phyloP scores from a whole-genome alignment of 2,888 invertebrate species.

The Pandemis cinnamomeana region DNA sequence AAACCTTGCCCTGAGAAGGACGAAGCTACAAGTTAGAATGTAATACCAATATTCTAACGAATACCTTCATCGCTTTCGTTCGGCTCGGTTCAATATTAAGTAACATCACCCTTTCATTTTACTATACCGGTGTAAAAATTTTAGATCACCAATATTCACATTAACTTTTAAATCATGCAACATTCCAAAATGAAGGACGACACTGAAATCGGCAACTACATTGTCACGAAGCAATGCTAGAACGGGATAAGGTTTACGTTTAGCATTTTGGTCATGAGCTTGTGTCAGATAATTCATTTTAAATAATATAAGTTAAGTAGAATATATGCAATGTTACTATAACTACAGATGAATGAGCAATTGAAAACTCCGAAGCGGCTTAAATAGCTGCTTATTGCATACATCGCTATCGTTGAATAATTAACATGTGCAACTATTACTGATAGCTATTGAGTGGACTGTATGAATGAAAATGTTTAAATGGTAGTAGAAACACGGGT shows the following conservation, averaged over 20 bases:
- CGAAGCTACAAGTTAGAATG: background rate
- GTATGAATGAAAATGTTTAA: too few relatives aligned
- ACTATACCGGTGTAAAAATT: slow-evolving; percentile 43
- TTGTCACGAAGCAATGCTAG: slow-evolving; percentile 84
- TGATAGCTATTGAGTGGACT: too few relatives aligned
- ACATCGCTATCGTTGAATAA: too few relatives aligned
- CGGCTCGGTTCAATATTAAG: background rate
- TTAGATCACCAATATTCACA: slow-evolving; percentile 55
- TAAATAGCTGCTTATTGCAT: too few relatives aligned
- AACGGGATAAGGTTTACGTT: slow-evolving; percentile 52
- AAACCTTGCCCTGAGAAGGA: background rate
- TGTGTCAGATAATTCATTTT: slow-evolving; percentile 36
- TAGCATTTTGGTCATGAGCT: slow-evolving; percentile 54
- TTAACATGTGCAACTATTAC: too few relatives aligned
- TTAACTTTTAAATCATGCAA: slow-evolving; percentile 75
- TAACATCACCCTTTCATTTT: slow-evolving; percentile 17
- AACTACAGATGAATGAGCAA: too few relatives aligned
- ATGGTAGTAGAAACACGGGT: too few relatives aligned
- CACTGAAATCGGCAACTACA: slow-evolving; percentile 82
- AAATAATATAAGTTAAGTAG: too few relatives aligned
- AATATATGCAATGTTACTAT: too few relatives aligned
- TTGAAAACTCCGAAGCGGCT: too few relatives aligned
- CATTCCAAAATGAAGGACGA: slow-evolving; percentile 76
- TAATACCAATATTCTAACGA: background rate
- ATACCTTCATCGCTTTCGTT: background rate